phyloP scores from a whole-genome alignment of 1,140 invertebrate species.

The Drosophila ficusphila region DNA sequence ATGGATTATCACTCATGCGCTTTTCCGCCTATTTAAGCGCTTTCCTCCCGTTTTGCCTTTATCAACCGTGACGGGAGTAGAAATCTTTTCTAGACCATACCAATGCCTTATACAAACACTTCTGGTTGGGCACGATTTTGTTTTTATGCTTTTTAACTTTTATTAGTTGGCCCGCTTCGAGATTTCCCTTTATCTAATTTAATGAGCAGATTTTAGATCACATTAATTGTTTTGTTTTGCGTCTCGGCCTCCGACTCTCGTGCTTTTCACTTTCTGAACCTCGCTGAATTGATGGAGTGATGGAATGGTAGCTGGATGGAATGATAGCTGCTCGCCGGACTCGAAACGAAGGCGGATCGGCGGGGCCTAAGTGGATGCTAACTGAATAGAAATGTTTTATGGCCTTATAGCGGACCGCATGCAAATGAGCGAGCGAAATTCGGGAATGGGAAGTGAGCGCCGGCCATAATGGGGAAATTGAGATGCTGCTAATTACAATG shows the following conservation, averaged over 20 bases:
- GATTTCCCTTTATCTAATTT: constrained; percentile 78
- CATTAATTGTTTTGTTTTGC: constrained; percentile 64
- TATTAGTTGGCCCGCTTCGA: constrained; percentile 51
- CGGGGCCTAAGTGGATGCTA: constrained; percentile 63
- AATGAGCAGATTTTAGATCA: constrained; percentile 75
- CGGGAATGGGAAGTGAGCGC: constrained; percentile 19
- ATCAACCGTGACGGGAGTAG: constrained; percentile 24
- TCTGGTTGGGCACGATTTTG: constrained; percentile 11
- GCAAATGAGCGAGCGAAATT: constrained; percentile 65
- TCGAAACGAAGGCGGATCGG: constrained; percentile 43
- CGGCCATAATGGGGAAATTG: constrained; percentile 57
- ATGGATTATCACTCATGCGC: constrained; percentile 32
- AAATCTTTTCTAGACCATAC: constrained; percentile 49
- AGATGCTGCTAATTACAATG: constrained; percentile 75
- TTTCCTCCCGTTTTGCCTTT: constrained; percentile 29
- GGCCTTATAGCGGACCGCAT: constrained; percentile 72
- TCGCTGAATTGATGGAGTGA: constrained; percentile 71
- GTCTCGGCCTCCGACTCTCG: constrained; percentile 11
- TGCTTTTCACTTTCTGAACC: constrained; percentile 71
- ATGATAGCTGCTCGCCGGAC: constrained; percentile 39
- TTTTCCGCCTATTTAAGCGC: constrained; percentile 26
- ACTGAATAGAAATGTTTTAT: constrained; percentile 77
- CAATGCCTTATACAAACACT: too few relatives aligned
- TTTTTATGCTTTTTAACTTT: constrained; percentile 72
- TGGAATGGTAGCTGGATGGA: too few relatives aligned